Evolutionary conservation across 23 tunicate species (phyloP).

Genomic region (Botrylloides violaceus): DNA sequence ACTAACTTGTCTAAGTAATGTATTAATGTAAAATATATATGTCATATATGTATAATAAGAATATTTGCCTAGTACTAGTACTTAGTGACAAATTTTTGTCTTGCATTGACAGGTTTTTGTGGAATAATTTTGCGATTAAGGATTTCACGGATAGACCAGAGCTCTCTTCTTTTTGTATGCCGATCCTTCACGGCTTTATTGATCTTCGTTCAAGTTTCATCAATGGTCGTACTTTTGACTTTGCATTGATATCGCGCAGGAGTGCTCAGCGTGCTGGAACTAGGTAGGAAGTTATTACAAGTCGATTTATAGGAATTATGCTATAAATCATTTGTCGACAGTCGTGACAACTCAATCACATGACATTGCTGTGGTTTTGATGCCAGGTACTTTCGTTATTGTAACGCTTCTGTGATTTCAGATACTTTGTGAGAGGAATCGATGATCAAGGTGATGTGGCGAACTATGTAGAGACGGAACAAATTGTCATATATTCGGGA

Average conservation of each 20-base stretch:
- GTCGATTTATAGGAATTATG: no score
- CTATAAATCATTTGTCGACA: no score
- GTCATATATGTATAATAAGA: no score
- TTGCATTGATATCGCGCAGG: conserved; percentile 71
- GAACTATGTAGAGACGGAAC: conserved; percentile 97
- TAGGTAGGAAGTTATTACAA: conserved; percentile 11
- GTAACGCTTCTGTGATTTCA: neutral
- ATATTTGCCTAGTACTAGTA: no score
- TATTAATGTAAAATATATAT: no score
- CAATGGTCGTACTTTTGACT: conserved; percentile 81
- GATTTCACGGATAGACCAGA: conserved; percentile 75
- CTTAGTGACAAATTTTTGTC: no score
- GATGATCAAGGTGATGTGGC: conserved; percentile 85
- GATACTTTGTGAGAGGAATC: conserved; percentile 73
- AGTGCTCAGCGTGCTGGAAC: conserved; percentile 85
- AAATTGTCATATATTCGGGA: conserved; percentile 58
- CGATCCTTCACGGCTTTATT: conserved; percentile 89
- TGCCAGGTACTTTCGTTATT: no score
- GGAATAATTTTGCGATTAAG: conserved; percentile 70
- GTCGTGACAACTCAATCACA: no score
- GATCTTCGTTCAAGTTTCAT: conserved; percentile 71
- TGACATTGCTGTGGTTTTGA: no score
- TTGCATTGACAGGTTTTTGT: conserved; percentile 75
- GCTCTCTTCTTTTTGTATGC: conserved; percentile 37
- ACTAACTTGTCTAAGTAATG: no score